These are phyloP conservation scores for Sceloporus undulatus DNA, from an alignment of 2,113 vertebrate genomes.

Conservation along the genomic window DNA sequence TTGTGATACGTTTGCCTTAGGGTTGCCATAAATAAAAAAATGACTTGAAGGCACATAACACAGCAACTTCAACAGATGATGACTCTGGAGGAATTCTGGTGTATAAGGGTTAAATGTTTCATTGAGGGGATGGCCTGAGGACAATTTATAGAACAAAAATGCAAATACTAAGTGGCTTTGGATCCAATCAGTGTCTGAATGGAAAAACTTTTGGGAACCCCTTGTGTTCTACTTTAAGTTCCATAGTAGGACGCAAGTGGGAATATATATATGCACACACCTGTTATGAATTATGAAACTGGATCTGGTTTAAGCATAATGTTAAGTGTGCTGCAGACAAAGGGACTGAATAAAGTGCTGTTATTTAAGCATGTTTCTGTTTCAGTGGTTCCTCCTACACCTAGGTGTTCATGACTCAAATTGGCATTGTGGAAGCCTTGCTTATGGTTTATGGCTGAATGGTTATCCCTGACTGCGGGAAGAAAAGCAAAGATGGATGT, in stretches of 20 bases:
- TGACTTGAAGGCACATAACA: too few species aligned
- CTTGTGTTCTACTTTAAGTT: neutral
- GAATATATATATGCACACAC: neutral
- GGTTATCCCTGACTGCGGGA: neutral
- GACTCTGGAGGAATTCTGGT: too few species aligned
- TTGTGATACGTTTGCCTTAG: too few species aligned
- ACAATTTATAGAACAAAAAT: neutral
- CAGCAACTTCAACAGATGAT: too few species aligned
- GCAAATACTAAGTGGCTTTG: neutral
- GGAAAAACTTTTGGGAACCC: neutral
- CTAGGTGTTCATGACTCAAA: neutral
- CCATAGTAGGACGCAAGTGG: neutral
- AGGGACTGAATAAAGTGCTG: neutral
- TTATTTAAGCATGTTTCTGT: neutral
- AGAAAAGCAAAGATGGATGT: neutral
- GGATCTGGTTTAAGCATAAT: neutral
- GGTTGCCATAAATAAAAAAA: too few species aligned
- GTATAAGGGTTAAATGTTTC: too few species aligned
- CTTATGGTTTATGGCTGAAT: neutral
- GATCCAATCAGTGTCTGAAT: neutral
- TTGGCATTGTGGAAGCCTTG: neutral
- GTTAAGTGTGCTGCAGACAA: neutral
- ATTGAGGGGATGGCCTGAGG: too few species aligned
- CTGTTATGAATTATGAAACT: neutral
- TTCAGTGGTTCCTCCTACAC: neutral